These are phyloP conservation scores for Wiebesia pumilae DNA, from an alignment of 1,140 invertebrate species.

Conservation along the genomic window DNA sequence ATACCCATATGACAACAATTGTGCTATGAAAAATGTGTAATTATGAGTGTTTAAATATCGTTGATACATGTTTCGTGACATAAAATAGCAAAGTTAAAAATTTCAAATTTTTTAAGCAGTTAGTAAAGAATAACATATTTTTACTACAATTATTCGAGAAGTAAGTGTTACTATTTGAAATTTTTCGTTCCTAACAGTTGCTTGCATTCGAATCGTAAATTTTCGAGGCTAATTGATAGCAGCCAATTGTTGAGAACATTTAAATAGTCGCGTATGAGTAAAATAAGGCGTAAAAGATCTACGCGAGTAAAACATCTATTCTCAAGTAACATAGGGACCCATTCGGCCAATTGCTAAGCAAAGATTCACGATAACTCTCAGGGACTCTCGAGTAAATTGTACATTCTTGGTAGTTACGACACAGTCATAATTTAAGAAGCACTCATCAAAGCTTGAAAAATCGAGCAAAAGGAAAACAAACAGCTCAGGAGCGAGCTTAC, in stretches of 20 bases:
- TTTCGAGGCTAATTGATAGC: background rate
- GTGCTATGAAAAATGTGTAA: too few species aligned
- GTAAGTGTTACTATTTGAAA: too few species aligned
- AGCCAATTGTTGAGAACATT: constrained; percentile 17
- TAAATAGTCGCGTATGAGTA: background rate
- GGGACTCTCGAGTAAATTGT: background rate
- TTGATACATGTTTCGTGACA: too few species aligned
- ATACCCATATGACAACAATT: too few species aligned
- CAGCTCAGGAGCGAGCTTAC: background rate
- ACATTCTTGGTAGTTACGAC: background rate
- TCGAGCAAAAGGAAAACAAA: background rate
- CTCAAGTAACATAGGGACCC: background rate
- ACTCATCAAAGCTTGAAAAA: background rate
- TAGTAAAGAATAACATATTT: too few species aligned
- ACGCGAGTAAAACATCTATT: too few species aligned
- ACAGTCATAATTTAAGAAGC: background rate
- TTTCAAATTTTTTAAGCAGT: too few species aligned
- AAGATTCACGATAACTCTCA: constrained; percentile 8
- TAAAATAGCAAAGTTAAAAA: too few species aligned
- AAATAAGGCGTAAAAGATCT: constrained; percentile 5
- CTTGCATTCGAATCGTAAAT: background rate
- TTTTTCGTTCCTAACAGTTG: background rate
- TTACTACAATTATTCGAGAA: too few species aligned
- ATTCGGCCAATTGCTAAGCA: constrained; percentile 19
- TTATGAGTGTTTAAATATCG: too few species aligned